Percentiles rank a stretch among this genome's conserved stretches.
These are phyloP conservation scores for Calyptommatus sinebrachiatus DNA, from an alignment of 2,113 vertebrate genomes.

Conservation along the genomic window DNA sequence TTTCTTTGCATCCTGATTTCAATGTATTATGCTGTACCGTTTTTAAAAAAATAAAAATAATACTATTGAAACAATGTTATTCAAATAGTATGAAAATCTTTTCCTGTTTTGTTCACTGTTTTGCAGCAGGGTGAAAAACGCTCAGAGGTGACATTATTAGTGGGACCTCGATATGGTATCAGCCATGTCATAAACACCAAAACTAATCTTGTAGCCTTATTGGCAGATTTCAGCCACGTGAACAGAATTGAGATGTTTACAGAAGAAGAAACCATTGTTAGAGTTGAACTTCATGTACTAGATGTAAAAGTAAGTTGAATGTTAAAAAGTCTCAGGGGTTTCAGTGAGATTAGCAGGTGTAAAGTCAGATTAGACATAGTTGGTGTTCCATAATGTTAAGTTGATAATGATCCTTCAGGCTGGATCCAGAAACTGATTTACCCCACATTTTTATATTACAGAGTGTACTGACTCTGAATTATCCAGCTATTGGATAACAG, in stretches of 20 bases:
- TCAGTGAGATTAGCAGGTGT: not conserved
- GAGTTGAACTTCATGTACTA: conserved; percentile 94
- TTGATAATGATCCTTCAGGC: not conserved
- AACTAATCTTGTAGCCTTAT: conserved; percentile 92
- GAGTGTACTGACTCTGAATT: too few species aligned
- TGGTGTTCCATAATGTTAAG: not conserved
- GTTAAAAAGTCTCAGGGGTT: not conserved
- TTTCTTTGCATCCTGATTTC: not conserved
- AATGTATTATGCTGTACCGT: too few species aligned
- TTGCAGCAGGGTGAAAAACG: conserved; percentile 93
- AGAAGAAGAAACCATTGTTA: conserved; percentile 87
- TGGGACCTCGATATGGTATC: conserved; percentile 93
- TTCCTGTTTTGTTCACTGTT: conserved; percentile 42
- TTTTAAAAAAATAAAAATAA: too few species aligned
- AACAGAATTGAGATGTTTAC: conserved; percentile 99
- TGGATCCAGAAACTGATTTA: too few species aligned
- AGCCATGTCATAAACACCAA: conserved; percentile 98
- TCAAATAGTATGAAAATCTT: not conserved
- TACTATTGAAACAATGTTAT: not conserved
- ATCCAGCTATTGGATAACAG: too few species aligned
- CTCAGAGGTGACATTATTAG: conserved; percentile 93
- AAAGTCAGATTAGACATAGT: not conserved
- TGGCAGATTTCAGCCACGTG: conserved; percentile 97
- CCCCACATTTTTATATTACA: too few species aligned
- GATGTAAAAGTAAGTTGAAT: conserved; percentile 87